Conservation (phyloP, 30 jellyfish, hydroid and myxozoan species). For the Cassiopea xamachana region DNA sequence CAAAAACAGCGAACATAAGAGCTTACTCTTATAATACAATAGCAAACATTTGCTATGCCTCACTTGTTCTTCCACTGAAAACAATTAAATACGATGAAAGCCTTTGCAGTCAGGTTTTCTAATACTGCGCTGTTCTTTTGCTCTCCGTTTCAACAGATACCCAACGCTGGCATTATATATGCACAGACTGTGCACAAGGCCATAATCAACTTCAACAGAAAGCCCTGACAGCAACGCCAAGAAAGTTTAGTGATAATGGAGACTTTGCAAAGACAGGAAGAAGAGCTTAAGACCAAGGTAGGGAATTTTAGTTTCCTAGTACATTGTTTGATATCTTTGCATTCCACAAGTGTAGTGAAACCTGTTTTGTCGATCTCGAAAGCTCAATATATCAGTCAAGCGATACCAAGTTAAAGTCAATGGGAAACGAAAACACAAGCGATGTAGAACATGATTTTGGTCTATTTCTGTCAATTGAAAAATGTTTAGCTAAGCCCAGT, state of each 20-base stretch:
- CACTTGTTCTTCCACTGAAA: slow-evolving; percentile 59
- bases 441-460: neutral
- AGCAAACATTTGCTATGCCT: slow-evolving; percentile 71
- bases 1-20: slow-evolving; percentile 31
- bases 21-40: slow-evolving; percentile 41
- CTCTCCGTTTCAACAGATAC: slow-evolving; percentile 59
- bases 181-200: slow-evolving; percentile 6
- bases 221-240: neutral
- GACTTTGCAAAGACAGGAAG: slow-evolving; percentile 70
- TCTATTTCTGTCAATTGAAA: neutral
- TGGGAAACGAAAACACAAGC: neutral
- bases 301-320: neutral
- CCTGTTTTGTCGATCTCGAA: slow-evolving; percentile 39
- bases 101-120: slow-evolving; percentile 47
- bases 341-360: neutral
- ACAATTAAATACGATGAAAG: slow-evolving; percentile 69
- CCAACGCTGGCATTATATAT: slow-evolving; percentile 10
- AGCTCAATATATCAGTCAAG: neutral
- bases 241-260: slow-evolving; percentile 21
- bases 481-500: neutral
- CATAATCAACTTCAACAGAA: neutral
- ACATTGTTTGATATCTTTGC: neutral
- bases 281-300: slow-evolving; percentile 60
- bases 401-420: neutral
- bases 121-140: slow-evolving; percentile 58